A percentile compares a stretch with the other conserved stretches of the same genome.
Evolutionary conservation across 1,140 invertebrate genomes (phyloP).

Genomic region (Macrostomum lignano): DNA sequence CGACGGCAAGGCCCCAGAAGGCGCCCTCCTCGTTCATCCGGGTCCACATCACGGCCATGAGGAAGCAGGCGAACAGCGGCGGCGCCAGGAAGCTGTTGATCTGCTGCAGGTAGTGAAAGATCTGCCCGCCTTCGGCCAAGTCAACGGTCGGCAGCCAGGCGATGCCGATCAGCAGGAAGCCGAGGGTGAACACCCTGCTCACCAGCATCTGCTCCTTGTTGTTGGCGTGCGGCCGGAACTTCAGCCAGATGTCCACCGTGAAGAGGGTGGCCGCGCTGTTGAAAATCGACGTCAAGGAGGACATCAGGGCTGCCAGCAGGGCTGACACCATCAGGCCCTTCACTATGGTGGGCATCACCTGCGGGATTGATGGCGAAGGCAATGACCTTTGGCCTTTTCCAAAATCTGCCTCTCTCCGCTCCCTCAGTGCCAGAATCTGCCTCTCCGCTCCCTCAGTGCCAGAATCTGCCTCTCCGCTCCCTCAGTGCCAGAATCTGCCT

Average conservation of each 20-base stretch:
- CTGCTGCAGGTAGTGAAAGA: conserved; percentile 32
- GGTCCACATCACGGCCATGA: conserved; percentile 28
- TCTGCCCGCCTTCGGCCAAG: conserved; percentile 29
- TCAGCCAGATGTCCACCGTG: conserved; percentile 32
- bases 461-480: too few species aligned
- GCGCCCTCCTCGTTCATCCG: conserved; percentile 30
- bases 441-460: too few species aligned
- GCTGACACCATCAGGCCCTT: conserved; percentile 32
- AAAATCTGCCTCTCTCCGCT: too few species aligned
- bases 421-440: too few species aligned
- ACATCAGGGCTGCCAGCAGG: conserved; percentile 33
- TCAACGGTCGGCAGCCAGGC: conserved; percentile 32
- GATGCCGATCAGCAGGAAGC: conserved; percentile 9
- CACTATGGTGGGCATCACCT: too few species aligned
- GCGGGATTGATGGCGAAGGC: too few species aligned
- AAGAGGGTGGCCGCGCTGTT: conserved; percentile 32
- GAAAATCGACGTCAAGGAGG: conserved; percentile 31
- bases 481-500: too few species aligned
- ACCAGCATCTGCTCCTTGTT: conserved; percentile 29
- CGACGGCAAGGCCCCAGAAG: conserved; percentile 25
- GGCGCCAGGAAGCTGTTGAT: conserved; percentile 31
- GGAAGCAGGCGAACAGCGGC: conserved; percentile 30
- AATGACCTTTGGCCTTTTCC: too few species aligned
- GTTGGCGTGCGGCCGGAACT: conserved; percentile 19
- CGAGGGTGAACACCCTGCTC: conserved; percentile 16